Conservation (phyloP, 2,888 invertebrate genomes). For the Erebia aethiops region DNA sequence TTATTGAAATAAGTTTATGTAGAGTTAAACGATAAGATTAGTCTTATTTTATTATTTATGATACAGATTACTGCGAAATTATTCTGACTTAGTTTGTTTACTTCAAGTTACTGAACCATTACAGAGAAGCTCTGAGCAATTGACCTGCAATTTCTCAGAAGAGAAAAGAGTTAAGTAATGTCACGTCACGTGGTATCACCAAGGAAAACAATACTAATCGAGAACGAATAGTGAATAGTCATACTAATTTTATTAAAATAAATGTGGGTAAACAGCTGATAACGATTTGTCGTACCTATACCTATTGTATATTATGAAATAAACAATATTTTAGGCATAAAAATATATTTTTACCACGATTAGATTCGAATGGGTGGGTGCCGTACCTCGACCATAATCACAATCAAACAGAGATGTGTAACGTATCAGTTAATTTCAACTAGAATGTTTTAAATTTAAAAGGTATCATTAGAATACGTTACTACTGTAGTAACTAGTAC, state of each 20-base stretch:
- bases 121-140: constrained; percentile 2
- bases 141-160: no score
- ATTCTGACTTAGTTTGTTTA: constrained; percentile 27
- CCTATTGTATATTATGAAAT: no score
- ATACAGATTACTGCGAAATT: constrained; percentile 15
- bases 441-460: no score
- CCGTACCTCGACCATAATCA: constrained; percentile 15
- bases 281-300: no score
- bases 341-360: background rate
- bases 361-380: background rate
- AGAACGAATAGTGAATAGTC: no score
- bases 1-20: background rate
- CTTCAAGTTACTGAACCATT: constrained; percentile 22
- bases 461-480: no score
- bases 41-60: constrained; percentile 6
- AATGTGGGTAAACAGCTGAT: no score
- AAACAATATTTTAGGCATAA: background rate
- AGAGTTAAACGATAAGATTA: background rate
- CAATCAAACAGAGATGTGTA: background rate
- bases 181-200: constrained; percentile 19
- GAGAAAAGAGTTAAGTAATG: constrained; percentile 20
- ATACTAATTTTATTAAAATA: no score
- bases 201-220: no score
- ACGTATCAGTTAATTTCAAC: background rate
- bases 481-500: no score